Base-by-base conservation (phyloP, 2,888 invertebrate genomes). In the Anarsia innoxiella region DNA sequence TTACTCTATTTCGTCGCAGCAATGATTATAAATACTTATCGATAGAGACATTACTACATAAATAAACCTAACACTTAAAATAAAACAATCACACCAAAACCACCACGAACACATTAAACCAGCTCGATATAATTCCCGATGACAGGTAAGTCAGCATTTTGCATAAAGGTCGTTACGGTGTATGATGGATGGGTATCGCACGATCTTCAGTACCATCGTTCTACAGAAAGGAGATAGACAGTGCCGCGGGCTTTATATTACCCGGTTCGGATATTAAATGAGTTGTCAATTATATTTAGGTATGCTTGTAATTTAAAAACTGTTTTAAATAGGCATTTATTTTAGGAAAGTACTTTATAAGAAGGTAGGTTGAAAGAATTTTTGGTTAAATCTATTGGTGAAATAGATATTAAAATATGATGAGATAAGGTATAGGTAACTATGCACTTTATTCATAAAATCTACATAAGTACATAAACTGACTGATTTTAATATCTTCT, bases 141-240 rank as follows among this genome's bases (percentile, higher is more conserved):
- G 68, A 69, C 65, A 64, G 64, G 55, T 48, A 58, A 8, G 62
- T 67, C 68, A 70, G 51, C 59, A 66, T 71, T 76, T 76, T 69
- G 75, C 77, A 75, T 74, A 73, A 62, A 74, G 73, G 66, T 76
- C 73, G 73, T 77, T 77, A 75, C 72, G 56, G 50, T 47, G n/a
- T 45, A 63, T 80, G 79, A 80, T 79, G 67, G 71, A 80, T 79
- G 70, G 60, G 52, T 56, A 66, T 68, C 63, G 66, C 66, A 66
- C 66, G 64, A 63, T 62, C 64, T 61, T 49, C 28, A 19, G 19
- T 8, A 3, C 4, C 3, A 19, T 3, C 19, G 19, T 19, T 11
- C 11, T 16, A 23, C 13, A 26, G 51, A 28, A 23, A 28, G 28
- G 12, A 27, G 40, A 43, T 45, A 36, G 45, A 34, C 46, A 44